A percentile compares a stretch with the other conserved stretches of the same genome.
Evolutionary conservation across 2,113 vertebrate genomes (phyloP).

Genomic region (Zosterops japonicus): DNA sequence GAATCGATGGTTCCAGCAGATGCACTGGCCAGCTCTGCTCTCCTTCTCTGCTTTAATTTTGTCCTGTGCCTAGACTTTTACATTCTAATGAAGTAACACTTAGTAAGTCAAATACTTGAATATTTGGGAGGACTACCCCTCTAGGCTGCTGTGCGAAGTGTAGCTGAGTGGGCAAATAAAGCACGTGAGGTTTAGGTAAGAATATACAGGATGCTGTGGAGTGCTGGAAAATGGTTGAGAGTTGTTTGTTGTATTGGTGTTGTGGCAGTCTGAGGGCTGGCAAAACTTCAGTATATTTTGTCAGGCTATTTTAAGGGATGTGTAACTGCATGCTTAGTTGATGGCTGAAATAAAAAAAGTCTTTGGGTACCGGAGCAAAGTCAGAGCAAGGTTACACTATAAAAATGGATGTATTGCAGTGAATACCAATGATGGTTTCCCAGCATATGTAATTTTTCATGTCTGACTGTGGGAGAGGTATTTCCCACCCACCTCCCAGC

Average conservation of each 20-base stretch:
- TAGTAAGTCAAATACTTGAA: background rate
- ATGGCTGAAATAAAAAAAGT: background rate
- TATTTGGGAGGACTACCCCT: background rate
- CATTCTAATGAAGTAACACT: background rate
- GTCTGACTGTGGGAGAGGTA: background rate
- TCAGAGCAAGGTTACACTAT: background rate
- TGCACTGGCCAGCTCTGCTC: background rate
- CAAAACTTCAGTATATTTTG: background rate
- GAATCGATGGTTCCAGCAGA: background rate
- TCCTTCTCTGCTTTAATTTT: background rate
- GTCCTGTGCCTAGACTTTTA: background rate
- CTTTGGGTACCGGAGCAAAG: background rate
- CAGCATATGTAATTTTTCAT: background rate
- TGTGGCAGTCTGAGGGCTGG: background rate
- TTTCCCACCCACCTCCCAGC: background rate
- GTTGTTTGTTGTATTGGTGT: background rate
- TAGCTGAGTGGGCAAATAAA: background rate
- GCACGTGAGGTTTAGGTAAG: background rate
- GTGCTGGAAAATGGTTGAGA: background rate
- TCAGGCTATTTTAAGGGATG: background rate
- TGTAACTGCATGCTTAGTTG: background rate
- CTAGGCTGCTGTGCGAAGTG: background rate
- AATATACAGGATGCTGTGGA: background rate
- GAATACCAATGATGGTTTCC: background rate
- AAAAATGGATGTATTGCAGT: background rate